Conservation (phyloP, 2,113 vertebrate species). For the Periophthalmodon schlosseri region DNA sequence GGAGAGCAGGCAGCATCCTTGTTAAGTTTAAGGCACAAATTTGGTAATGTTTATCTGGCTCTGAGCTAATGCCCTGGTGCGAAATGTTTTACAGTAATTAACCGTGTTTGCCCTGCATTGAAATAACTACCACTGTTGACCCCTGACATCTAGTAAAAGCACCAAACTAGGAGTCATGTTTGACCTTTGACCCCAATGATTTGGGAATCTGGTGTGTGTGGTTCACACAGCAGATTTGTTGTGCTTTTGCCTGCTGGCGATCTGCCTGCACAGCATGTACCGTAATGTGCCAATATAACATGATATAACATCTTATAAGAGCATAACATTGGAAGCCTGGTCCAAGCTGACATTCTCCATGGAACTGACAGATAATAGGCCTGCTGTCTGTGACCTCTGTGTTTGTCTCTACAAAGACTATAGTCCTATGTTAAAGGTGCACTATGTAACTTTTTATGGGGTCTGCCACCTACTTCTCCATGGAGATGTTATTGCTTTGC, state of each 20-base stretch:
- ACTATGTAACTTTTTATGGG: too few relatives aligned
- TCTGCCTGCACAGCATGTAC: background rate
- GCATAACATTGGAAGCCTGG: too few relatives aligned
- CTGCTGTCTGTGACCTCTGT: too few relatives aligned
- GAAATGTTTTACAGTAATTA: slow-evolving; percentile 13
- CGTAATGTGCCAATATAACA: background rate
- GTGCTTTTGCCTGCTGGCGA: background rate
- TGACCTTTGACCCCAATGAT: slow-evolving; percentile 61
- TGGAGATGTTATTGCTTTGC: too few relatives aligned
- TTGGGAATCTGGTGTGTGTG: slow-evolving; percentile 48
- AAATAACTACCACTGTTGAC: slow-evolving; percentile 19
- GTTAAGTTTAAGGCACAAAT: background rate
- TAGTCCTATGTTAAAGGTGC: too few relatives aligned
- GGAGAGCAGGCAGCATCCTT: background rate
- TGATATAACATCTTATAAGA: background rate
- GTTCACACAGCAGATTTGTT: slow-evolving; percentile 23
- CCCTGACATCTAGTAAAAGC: slow-evolving; percentile 22
- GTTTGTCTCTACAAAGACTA: too few relatives aligned
- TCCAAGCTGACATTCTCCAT: background rate
- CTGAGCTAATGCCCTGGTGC: background rate
- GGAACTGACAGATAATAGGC: background rate
- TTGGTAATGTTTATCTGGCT: slow-evolving; percentile 3
- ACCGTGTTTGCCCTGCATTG: background rate
- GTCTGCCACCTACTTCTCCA: too few relatives aligned
- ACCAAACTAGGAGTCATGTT: slow-evolving; percentile 58